These are phyloP conservation scores for Atrina japonica DNA, from an alignment of 2,888 invertebrate species.

Conservation along the genomic window DNA sequence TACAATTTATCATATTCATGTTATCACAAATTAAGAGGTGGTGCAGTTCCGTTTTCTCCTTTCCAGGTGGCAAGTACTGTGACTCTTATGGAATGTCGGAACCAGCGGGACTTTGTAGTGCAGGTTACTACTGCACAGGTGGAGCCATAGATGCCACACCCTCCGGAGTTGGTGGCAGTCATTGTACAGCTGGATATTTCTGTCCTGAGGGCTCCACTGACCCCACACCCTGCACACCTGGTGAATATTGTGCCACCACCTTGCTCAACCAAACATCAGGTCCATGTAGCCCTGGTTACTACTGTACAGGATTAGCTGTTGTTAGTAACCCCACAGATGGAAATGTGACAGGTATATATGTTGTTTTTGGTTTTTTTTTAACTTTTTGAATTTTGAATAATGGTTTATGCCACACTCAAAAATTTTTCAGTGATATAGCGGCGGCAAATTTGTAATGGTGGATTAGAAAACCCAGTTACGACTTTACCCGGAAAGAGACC, in stretches of 20 bases:
- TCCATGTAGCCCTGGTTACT: constrained; percentile 72
- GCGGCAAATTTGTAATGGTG: no score
- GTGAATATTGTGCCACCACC: constrained; percentile 70
- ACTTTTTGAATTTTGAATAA: no score
- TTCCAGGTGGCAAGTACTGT: constrained; percentile 75
- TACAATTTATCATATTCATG: not conserved
- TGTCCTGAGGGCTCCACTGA: constrained; percentile 72
- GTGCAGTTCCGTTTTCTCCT: not conserved
- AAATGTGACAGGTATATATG: constrained; percentile 68
- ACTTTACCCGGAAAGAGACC: no score
- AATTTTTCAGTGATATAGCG: no score
- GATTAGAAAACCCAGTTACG: no score
- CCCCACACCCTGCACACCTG: constrained; percentile 70
- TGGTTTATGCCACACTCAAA: no score
- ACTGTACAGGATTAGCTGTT: constrained; percentile 68
- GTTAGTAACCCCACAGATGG: constrained; percentile 73
- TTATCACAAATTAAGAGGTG: not conserved
- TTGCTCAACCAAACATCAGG: constrained; percentile 71
- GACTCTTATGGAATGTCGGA: constrained; percentile 60
- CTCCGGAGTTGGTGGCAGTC: constrained; percentile 62
- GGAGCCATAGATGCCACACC: constrained; percentile 90
- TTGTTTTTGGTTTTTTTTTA: no score
- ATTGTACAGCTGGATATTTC: constrained; percentile 69
- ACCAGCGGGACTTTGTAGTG: constrained; percentile 71
- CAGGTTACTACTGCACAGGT: constrained; percentile 90